Conservation (phyloP, 2,113 vertebrate species). For the Onychostruthus taczanowskii region DNA sequence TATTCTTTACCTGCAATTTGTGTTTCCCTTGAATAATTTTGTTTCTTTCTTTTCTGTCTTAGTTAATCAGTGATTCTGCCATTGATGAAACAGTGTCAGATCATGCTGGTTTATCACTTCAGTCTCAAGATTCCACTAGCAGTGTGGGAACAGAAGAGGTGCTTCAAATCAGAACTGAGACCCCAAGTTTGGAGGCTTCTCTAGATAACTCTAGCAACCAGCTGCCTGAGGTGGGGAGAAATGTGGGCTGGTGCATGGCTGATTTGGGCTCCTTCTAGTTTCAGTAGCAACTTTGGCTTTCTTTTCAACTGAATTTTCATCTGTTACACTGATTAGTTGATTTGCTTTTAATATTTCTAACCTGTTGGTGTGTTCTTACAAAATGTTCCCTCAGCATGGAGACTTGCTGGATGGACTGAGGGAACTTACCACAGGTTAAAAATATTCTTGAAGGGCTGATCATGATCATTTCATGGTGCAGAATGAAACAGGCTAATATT, state of each 20-base stretch:
- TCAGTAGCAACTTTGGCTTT: constrained; percentile 38
- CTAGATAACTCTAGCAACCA: constrained; percentile 95
- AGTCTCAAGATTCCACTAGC: constrained; percentile 90
- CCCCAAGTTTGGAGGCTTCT: constrained; percentile 87
- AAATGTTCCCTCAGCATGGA: background rate
- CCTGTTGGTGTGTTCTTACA: constrained; percentile 66
- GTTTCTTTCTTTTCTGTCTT: background rate
- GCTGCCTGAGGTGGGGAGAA: constrained; percentile 99
- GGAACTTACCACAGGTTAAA: constrained; percentile 75
- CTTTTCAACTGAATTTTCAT: constrained; percentile 61
- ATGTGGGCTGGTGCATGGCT: constrained; percentile 87
- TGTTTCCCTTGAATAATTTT: background rate
- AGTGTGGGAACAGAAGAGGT: constrained; percentile 86
- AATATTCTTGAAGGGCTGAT: constrained; percentile 68
- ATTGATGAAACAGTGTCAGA: constrained; percentile 85
- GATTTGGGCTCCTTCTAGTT: constrained; percentile 84
- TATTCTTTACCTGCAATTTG: background rate
- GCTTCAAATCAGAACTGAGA: constrained; percentile 83
- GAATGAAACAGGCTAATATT: constrained; percentile 46
- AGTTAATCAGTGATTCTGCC: constrained; percentile 90
- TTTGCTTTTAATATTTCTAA: constrained; percentile 79
- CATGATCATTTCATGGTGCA: constrained; percentile 62
- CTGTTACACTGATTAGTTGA: constrained; percentile 69
- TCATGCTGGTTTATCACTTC: constrained; percentile 87
- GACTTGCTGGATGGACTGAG: background rate